Base-by-base conservation (phyloP, 2,113 vertebrate species). In the Tupaia tana region DNA sequence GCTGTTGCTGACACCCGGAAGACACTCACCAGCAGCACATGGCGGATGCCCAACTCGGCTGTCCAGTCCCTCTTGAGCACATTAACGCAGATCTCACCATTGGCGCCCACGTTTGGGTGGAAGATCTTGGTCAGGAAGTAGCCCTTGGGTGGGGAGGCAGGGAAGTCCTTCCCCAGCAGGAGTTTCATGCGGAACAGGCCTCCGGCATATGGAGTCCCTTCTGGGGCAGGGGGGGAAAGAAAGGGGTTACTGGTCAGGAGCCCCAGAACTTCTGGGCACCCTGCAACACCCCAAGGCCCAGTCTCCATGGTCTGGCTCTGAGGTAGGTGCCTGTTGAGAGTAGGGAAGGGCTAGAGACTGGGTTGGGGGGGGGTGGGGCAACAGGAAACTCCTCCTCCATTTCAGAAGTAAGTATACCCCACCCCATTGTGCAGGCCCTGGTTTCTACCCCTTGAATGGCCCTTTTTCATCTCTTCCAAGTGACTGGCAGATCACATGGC, bases 51-150 rank as follows among this genome's bases (percentile, higher is more conserved):
- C 43, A 99, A 98, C 88, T 99, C 99, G n/a, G 99, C 99, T 7
- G 98, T 99, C 99, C 99, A 99, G 98, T 99, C 99, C 95, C 98
- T 99, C 97, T 99, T 99, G 98, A 99, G 97, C 88, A 99, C 99
- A 1, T 99, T 99, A 98, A 99, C 99, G 75, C 99, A 99, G 98
- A 99, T 99, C 97, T 99, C 99, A 18, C 99, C 99, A 12, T 99
- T 99, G 98, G 99, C 98, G 7, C 99, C 99, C 94, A 99, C 99
- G 5, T 99, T 99, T 0, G 99, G 99, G 97, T 99, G 99, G 98
- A 99, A 99, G 98, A 99, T 99, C 98, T 99, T 99, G 95, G 99
- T 99, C 96, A 99, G 98, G 97, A 99, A 99, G 98, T 99, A 99
- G 96, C 99, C 99, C 97, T 99, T 99, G 79, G 99, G 99, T 27